Evolutionary conservation across 2,797 vertebrate genomes (phyloP).

Genomic region (Paramormyrops hopkinsi): DNA sequence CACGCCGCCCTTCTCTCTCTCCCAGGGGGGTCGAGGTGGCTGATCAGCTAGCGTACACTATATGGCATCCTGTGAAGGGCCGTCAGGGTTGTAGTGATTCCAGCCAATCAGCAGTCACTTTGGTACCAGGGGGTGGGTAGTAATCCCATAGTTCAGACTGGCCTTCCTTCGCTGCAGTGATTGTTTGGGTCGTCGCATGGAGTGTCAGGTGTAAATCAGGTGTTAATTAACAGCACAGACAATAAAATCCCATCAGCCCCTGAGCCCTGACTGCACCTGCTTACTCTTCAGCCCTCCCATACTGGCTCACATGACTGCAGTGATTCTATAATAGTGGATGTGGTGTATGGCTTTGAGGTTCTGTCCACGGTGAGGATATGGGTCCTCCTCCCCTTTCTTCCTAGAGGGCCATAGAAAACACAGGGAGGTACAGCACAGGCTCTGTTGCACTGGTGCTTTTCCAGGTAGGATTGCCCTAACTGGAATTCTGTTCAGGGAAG

Average conservation of each 20-base stretch:
- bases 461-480: not conserved
- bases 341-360: not conserved
- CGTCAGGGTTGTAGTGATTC: not conserved
- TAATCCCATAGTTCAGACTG: not conserved
- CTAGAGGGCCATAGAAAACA: not conserved
- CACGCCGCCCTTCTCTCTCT: not conserved
- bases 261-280: not conserved
- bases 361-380: not conserved
- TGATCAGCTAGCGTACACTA: not conserved
- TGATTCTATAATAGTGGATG: not conserved
- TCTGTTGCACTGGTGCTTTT: not conserved
- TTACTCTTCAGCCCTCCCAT: not conserved
- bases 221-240: not conserved
- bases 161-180: not conserved
- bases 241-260: not conserved
- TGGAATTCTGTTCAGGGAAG: not conserved
- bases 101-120: not conserved
- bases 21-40: not conserved
- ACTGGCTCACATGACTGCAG: not conserved
- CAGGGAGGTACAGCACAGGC: not conserved
- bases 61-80: not conserved
- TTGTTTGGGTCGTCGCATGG: not conserved
- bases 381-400: not conserved
- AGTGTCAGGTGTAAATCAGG: slow-evolving; percentile 6
- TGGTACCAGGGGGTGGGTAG: not conserved